Conservation (phyloP, 2,888 invertebrate genomes). For the Halictus ligatus region DNA sequence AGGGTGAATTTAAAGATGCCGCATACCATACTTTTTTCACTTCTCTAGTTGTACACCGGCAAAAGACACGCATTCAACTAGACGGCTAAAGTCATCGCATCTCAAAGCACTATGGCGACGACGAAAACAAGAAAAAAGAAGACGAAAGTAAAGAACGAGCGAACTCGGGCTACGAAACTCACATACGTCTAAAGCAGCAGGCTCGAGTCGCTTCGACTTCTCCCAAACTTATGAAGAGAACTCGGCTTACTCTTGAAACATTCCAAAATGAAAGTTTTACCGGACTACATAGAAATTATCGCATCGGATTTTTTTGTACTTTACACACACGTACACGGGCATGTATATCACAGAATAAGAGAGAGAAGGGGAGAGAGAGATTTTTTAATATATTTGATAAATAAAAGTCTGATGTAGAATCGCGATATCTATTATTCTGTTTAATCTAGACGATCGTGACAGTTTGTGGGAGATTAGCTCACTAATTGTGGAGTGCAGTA, state of each 20-base stretch:
- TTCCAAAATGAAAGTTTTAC: background rate
- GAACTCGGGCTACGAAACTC: background rate
- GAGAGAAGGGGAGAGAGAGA: too few species aligned
- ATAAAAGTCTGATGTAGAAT: too few species aligned
- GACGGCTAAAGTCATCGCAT: conserved; percentile 42
- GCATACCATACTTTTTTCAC: conserved; percentile 38
- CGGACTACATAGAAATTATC: background rate
- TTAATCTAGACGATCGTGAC: too few species aligned
- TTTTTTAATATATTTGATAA: too few species aligned
- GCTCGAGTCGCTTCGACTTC: background rate
- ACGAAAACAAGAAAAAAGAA: background rate
- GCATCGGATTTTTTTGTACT: background rate
- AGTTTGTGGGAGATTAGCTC: too few species aligned
- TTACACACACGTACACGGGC: too few species aligned
- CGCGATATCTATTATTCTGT: too few species aligned
- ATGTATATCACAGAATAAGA: too few species aligned
- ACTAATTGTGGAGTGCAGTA: too few species aligned
- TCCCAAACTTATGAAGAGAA: background rate
- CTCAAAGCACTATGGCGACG: conserved; percentile 28
- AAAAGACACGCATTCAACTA: conserved; percentile 45
- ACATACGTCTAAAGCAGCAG: background rate
- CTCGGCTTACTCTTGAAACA: background rate
- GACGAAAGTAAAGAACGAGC: background rate
- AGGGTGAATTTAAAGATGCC: conserved; percentile 39
- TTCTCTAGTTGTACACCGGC: conserved; percentile 24